Evolutionary conservation across 1,140 invertebrate species (phyloP), one percentile per base, ranked within the genome.

Genomic region (Brachionus koreanus): DNA sequence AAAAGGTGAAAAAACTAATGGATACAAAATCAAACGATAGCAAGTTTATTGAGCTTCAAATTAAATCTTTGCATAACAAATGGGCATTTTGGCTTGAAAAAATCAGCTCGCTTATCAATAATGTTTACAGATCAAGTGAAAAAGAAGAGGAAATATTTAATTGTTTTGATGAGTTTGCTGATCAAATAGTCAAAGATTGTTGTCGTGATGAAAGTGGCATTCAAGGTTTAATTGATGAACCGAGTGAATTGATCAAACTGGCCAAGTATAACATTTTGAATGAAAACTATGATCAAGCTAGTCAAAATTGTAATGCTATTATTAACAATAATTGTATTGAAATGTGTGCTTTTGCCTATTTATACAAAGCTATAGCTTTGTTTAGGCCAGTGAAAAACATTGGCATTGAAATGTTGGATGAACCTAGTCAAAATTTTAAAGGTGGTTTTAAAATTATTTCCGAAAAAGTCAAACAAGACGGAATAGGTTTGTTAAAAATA

Each of bases 61-160:
- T 65, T 25, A 69, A 69, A 12, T 69, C 65, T 37, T 69, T 69
- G 35, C 35, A 37, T 37, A 69, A 69, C 35, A 69, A 69, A 69
- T 69, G 65, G 65, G 35, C 65, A 37, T n/a, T 39, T 35, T 69
- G 65, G 65, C 35, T 69, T 7, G 65, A 69, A 19, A 19, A 37
- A 35, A 69, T 39, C 10, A 19, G 2, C 39, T 37, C 1, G 5
- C 16, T 69, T 35, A 42, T 69, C 1, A 69, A 69, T n/a, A 69
- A 69, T 39, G 61, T 65, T 33, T 65, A 65, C n/a, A 29, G 61
- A 33, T 65, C 61, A 9, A 29, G 33, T 29, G 25, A 65, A 65
- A 65, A 33, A 65, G 35, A 39, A 69, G 7, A 19, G 9, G 0
- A 69, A 69, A 39, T 69, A 37, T 69, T 69, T 7, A 19, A 69